A percentile compares a stretch with the other conserved stretches of the same genome.
phyloP scores from a whole-genome alignment of 2,888 invertebrate genomes.

The Epistrophella euchroma region DNA sequence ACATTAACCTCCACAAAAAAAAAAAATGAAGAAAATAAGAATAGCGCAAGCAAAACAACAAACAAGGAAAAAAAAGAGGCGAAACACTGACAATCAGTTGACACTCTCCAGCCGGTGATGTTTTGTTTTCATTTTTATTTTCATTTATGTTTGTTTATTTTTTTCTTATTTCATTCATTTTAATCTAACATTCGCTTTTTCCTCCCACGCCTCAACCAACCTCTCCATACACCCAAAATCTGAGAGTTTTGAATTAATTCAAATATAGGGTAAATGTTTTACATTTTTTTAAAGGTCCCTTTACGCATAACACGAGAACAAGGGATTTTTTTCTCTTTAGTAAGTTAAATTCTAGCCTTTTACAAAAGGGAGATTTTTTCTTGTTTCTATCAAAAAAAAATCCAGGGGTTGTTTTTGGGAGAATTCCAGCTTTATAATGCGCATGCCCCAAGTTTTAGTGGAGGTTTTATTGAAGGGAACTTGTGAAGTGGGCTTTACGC shows the following conservation, averaged over 20 bases:
- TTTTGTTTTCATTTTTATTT: slow-evolving; percentile 60
- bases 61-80: slow-evolving; percentile 20
- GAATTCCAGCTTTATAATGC: slow-evolving; percentile 7
- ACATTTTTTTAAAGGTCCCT: slow-evolving; percentile 3
- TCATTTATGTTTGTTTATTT: slow-evolving; percentile 49
- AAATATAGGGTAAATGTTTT: slow-evolving; percentile 68
- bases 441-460: slow-evolving; percentile 48
- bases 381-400: not conserved
- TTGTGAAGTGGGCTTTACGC: slow-evolving; percentile 48
- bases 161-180: slow-evolving; percentile 32
- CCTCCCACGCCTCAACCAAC: not conserved
- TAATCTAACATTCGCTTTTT: slow-evolving; percentile 32
- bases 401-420: slow-evolving; percentile 48
- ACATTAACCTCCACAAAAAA: slow-evolving; percentile 19
- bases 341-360: slow-evolving; percentile 34
- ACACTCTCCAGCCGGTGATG: slow-evolving; percentile 59
- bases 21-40: slow-evolving; percentile 37
- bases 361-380: slow-evolving; percentile 26
- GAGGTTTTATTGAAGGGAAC: slow-evolving; percentile 50
- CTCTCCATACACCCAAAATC: not conserved
- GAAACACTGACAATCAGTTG: slow-evolving; percentile 56
- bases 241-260: slow-evolving; percentile 57
- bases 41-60: slow-evolving; percentile 42
- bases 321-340: slow-evolving; percentile 65
- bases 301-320: not conserved